These are phyloP conservation scores for Poeciliopsis turrubarensis DNA, from an alignment of 2,113 vertebrate species.

Conservation along the genomic window DNA sequence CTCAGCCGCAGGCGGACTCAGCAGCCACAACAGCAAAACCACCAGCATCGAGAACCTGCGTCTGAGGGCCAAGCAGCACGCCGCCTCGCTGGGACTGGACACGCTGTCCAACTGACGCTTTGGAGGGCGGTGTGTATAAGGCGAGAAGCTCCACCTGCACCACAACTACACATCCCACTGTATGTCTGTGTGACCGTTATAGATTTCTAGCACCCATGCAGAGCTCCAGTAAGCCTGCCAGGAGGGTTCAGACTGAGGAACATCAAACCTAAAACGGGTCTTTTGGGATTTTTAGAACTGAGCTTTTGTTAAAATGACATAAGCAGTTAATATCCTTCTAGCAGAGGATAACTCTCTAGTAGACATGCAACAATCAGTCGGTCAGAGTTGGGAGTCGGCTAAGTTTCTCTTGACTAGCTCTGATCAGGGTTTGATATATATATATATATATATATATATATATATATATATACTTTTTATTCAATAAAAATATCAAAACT, in stretches of 20 bases:
- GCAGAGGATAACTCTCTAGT: not conserved
- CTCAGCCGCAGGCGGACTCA: conserved; percentile 80
- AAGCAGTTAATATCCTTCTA: not conserved
- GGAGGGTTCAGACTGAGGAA: not conserved
- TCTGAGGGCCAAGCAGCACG: conserved; percentile 95
- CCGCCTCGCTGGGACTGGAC: conserved; percentile 95
- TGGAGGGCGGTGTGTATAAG: conserved; percentile 10
- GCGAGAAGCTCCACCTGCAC: not conserved
- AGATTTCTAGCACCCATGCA: not conserved
- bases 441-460: no score
- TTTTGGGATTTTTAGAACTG: not conserved
- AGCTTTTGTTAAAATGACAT: not conserved
- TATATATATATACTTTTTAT: not conserved
- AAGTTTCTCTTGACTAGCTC: not conserved
- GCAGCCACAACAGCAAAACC: conserved; percentile 97
- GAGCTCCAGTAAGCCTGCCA: not conserved
- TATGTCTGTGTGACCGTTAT: conserved; percentile 12
- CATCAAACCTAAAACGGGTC: not conserved
- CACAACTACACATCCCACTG: conserved; percentile 18
- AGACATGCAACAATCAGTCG: no score
- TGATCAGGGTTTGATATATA: not conserved
- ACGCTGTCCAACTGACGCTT: conserved; percentile 90
- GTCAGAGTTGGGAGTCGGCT: no score
- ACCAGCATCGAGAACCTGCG: conserved; percentile 98
- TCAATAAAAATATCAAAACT: no score